Percentiles rank a stretch among this genome's conserved stretches.
Conservation (phyloP, 2,888 invertebrate genomes). For the Pseudolycoriella hygida region DNA sequence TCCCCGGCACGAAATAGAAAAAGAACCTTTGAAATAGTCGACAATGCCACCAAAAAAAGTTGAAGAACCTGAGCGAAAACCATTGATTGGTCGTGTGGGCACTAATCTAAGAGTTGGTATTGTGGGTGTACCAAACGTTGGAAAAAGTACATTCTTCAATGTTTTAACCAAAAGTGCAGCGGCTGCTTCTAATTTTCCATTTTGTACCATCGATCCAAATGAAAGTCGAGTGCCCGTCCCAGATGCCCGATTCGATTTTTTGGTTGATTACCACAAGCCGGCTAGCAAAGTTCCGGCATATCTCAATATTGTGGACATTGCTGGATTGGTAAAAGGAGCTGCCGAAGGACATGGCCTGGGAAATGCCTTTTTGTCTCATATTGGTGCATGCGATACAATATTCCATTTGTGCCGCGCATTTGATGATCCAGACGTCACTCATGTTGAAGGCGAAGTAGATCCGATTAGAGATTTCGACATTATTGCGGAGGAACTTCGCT, state of each 20-base stretch:
- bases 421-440: conserved; percentile 93
- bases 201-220: conserved; percentile 99
- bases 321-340: conserved; percentile 94
- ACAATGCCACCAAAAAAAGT: no score
- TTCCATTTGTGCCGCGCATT: conserved; percentile 95
- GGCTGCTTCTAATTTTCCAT: conserved; percentile 97
- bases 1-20: no score
- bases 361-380: conserved; percentile 96
- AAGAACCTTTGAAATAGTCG: no score
- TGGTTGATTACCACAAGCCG: conserved; percentile 89
- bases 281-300: conserved; percentile 93
- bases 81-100: no score
- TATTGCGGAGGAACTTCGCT: conserved; percentile 82
- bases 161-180: conserved; percentile 95
- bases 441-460: conserved; percentile 96
- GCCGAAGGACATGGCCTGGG: conserved; percentile 96
- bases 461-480: conserved; percentile 94
- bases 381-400: conserved; percentile 95
- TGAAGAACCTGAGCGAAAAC: no score
- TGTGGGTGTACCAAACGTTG: no score
- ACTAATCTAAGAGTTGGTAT: no score
- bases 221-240: conserved; percentile 99
- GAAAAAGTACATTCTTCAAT: conserved; percentile 80
- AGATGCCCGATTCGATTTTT: conserved; percentile 81
- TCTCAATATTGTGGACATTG: conserved; percentile 94